Conservation (phyloP, 2,888 invertebrate species). For the Drosophila algonquin region DNA sequence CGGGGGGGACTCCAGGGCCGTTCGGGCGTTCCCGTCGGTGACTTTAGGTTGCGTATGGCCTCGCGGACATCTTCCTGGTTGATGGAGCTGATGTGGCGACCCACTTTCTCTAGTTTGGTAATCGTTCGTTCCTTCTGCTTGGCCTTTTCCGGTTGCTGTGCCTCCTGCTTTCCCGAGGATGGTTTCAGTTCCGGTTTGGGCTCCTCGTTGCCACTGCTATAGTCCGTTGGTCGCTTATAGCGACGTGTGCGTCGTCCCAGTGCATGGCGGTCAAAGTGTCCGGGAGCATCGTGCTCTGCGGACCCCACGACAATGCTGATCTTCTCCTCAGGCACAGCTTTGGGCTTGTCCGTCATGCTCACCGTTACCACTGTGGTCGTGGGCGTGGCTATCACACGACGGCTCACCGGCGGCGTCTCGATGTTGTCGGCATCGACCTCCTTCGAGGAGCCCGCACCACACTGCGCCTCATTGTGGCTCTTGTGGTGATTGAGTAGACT, state of each 20-base stretch:
- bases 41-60: slow-evolving; percentile 88
- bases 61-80: slow-evolving; percentile 89
- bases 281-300: slow-evolving; percentile 85
- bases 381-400: slow-evolving; percentile 84
- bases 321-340: slow-evolving; percentile 41
- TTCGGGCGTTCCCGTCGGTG: slow-evolving; percentile 87
- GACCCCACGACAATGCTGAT: slow-evolving; percentile 6
- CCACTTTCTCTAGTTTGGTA: slow-evolving; percentile 84
- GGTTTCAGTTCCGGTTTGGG: slow-evolving; percentile 73
- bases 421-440: slow-evolving; percentile 96
- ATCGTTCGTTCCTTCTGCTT: slow-evolving; percentile 82
- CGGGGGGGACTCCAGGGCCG: slow-evolving; percentile 86
- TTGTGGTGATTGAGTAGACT: slow-evolving; percentile 73
- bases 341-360: slow-evolving; percentile 65
- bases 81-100: slow-evolving; percentile 88
- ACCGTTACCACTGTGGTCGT: slow-evolving; percentile 78
- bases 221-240: slow-evolving; percentile 88
- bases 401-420: slow-evolving; percentile 93
- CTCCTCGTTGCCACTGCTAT: slow-evolving; percentile 86
- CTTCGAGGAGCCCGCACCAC: slow-evolving; percentile 85
- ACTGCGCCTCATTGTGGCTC: slow-evolving; percentile 73
- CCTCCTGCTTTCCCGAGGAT: slow-evolving; percentile 56
- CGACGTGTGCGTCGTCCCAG: slow-evolving; percentile 92
- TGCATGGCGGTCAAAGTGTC: slow-evolving; percentile 93
- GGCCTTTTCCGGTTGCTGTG: slow-evolving; percentile 65